These are phyloP conservation scores for Cepaea nemoralis DNA, from an alignment of 1,140 invertebrate species.

Conservation along the genomic window DNA sequence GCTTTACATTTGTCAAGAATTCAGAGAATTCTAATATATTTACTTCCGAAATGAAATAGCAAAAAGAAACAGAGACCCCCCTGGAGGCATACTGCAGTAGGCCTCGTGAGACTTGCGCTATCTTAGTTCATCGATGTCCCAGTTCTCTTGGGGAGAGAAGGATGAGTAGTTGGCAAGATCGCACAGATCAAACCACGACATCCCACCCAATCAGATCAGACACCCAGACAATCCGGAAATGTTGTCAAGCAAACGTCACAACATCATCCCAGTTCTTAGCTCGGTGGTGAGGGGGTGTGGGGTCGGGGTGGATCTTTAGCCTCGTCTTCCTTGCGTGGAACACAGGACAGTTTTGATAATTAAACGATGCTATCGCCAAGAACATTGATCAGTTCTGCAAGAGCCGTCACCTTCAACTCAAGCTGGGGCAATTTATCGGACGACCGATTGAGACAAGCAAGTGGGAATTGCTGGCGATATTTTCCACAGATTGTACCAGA, in stretches of 20 bases:
- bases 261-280: background rate
- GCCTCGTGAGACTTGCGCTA: background rate
- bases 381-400: background rate
- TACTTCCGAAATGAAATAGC: background rate
- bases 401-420: background rate
- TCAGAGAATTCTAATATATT: too few relatives aligned
- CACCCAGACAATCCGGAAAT: background rate
- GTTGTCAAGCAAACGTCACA: background rate
- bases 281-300: background rate
- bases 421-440: conserved; percentile 1
- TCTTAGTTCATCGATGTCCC: background rate
- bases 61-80: background rate
- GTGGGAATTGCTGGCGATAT: background rate
- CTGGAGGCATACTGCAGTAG: background rate
- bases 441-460: background rate
- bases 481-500: background rate
- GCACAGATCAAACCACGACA: background rate
- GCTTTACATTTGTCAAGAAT: too few relatives aligned
- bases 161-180: background rate
- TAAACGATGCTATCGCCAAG: background rate
- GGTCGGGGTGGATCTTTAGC: background rate
- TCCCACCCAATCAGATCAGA: background rate
- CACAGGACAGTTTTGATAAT: background rate
- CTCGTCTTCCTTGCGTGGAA: background rate
- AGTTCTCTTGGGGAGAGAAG: background rate